phyloP scores from a whole-genome alignment of 1,140 invertebrate genomes.

The Drosophila mojavensis region DNA sequence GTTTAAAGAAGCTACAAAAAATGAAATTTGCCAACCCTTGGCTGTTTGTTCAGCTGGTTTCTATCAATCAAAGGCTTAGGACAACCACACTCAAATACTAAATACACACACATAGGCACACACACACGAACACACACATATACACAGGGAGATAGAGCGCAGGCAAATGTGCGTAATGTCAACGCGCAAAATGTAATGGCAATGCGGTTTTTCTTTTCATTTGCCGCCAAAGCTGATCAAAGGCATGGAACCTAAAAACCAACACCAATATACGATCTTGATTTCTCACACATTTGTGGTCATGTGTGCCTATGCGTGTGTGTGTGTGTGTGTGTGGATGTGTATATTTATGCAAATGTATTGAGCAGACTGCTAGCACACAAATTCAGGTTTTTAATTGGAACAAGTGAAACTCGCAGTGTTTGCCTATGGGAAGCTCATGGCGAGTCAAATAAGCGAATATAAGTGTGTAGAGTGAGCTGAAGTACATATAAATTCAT shows the following conservation, averaged over 20 bases:
- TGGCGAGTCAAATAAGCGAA: too few species aligned
- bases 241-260: slow-evolving; percentile 49
- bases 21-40: slow-evolving; percentile 25
- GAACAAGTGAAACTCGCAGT: too few species aligned
- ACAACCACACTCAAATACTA: slow-evolving; percentile 25
- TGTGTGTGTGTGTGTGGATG: background rate
- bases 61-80: slow-evolving; percentile 67
- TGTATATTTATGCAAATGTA: background rate
- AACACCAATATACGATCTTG: slow-evolving; percentile 44
- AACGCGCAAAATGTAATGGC: slow-evolving; percentile 59
- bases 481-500: too few species aligned
- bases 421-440: too few species aligned
- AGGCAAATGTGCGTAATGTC: slow-evolving; percentile 17
- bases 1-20: slow-evolving; percentile 34
- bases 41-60: slow-evolving; percentile 67
- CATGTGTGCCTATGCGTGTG: background rate
- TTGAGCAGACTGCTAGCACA: too few species aligned
- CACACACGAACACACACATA: background rate
- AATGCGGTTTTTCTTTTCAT: slow-evolving; percentile 78
- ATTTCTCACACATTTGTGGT: slow-evolving; percentile 23
- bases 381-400: too few species aligned
- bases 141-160: background rate
- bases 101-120: slow-evolving; percentile 1
- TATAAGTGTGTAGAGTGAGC: too few species aligned
- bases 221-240: slow-evolving; percentile 59